Evolutionary conservation across 2,113 vertebrate species (phyloP).

Genomic region (Elephantulus edwardii): DNA sequence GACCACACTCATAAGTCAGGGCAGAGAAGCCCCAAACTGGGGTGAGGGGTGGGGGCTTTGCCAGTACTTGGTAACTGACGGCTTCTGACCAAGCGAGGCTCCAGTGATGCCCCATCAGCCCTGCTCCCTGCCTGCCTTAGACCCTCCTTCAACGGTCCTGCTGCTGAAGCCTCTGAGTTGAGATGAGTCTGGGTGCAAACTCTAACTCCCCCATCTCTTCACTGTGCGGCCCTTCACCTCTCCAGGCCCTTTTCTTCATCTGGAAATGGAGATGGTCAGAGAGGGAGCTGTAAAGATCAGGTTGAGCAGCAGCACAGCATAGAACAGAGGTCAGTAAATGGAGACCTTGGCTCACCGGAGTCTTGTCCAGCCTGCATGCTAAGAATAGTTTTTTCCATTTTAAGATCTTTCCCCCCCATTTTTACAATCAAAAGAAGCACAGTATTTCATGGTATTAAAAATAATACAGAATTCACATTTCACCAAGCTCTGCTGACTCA

Average conservation of each 20-base stretch:
- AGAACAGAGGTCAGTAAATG: neutral
- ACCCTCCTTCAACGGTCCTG: neutral
- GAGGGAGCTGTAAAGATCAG: neutral
- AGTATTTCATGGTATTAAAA: neutral
- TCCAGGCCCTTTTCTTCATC: neutral
- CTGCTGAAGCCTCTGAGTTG: neutral
- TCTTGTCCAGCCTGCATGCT: neutral
- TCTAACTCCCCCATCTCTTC: neutral
- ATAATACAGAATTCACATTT: neutral
- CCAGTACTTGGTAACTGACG: neutral
- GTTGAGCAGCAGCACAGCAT: neutral
- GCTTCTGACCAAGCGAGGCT: neutral
- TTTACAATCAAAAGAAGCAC: neutral
- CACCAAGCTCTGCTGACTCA: no score
- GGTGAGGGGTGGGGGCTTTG: neutral
- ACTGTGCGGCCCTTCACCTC: neutral
- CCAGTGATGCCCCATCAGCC: neutral
- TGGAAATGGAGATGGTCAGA: neutral
- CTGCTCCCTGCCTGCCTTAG: neutral
- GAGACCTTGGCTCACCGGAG: neutral
- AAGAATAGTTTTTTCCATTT: constrained; percentile 3
- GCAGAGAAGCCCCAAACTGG: neutral
- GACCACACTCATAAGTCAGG: neutral
- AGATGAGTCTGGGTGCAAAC: neutral
- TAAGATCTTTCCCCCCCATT: neutral